These are phyloP conservation scores for Polyploca ridens DNA, from an alignment of 2,888 invertebrate species.

Conservation along the genomic window DNA sequence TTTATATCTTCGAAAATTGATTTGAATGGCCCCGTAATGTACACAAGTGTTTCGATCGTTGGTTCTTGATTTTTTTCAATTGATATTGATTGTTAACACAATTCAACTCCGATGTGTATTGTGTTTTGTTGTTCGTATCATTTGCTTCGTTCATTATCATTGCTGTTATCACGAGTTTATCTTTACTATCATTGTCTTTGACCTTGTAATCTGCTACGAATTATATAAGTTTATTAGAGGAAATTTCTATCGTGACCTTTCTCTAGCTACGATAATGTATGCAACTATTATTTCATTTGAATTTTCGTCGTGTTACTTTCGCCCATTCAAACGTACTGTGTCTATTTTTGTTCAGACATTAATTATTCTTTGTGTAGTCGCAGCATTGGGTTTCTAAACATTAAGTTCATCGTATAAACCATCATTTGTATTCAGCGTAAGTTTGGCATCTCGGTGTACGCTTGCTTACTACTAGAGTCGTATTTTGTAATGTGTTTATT, in stretches of 20 bases:
- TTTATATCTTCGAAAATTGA: conserved; percentile 23
- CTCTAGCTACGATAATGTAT: conserved; percentile 15
- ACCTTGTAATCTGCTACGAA: conserved; percentile 53
- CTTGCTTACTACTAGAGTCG: conserved; percentile 25
- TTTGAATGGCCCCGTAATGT: conserved; percentile 26
- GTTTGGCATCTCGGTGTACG: conserved; percentile 41
- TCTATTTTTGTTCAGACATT: conserved; percentile 44
- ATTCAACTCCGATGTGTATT: conserved; percentile 40
- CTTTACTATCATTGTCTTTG: conserved; percentile 51
- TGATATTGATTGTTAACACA: conserved; percentile 37
- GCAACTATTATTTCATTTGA: conserved; percentile 22
- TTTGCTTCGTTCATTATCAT: conserved; percentile 52
- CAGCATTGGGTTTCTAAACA: conserved; percentile 45
- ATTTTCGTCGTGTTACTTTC: conserved; percentile 44
- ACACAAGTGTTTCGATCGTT: conserved; percentile 43
- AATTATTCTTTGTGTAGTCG: conserved; percentile 42
- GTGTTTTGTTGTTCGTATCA: conserved; percentile 41
- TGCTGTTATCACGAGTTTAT: conserved; percentile 39
- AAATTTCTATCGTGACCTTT: conserved; percentile 21
- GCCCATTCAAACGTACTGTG: conserved; percentile 38
- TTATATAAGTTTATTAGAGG: conserved; percentile 27
- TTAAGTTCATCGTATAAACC: conserved; percentile 45
- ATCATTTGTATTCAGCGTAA: conserved; percentile 59
- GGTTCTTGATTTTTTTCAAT: conserved; percentile 36
- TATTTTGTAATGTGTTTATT: conserved; percentile 52